phyloP scores from a whole-genome alignment of 2,797 vertebrate genomes.

The Danionella dracula region DNA sequence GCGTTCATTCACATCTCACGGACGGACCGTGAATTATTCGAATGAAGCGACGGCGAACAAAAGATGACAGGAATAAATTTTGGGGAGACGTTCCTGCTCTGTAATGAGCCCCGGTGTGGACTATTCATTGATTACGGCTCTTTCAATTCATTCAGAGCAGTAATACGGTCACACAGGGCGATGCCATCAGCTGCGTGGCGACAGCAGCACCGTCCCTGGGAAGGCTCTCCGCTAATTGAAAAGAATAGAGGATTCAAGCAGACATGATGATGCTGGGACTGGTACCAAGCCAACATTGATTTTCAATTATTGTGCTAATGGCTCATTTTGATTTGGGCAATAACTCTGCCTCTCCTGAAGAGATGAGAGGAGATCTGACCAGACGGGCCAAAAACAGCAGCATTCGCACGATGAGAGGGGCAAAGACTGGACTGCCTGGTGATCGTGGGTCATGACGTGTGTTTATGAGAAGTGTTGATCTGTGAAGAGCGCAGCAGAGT shows the following conservation, averaged over 20 bases:
- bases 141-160: slow-evolving; percentile 1
- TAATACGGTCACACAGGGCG: not conserved
- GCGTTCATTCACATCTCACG: not conserved
- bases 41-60: not conserved
- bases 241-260: slow-evolving; percentile 7
- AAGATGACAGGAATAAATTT: not conserved
- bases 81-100: not conserved
- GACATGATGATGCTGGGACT: slow-evolving; percentile 17
- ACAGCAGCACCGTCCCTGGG: slow-evolving; percentile 6
- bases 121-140: slow-evolving; percentile 11
- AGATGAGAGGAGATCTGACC: slow-evolving; percentile 5
- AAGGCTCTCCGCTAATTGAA: slow-evolving; percentile 6
- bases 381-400: not conserved
- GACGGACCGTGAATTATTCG: not conserved
- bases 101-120: not conserved
- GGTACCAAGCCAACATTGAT: slow-evolving; percentile 36
- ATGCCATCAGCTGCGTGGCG: not conserved
- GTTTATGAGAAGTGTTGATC: slow-evolving; percentile 28
- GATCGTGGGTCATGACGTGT: not conserved
- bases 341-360: slow-evolving; percentile 16
- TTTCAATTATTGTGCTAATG: slow-evolving; percentile 37
- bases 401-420: slow-evolving; percentile 13
- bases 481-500: slow-evolving; percentile 11
- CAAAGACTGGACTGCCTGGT: not conserved
- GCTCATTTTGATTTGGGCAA: slow-evolving; percentile 20